These are phyloP conservation scores for Aricia agestis DNA, from an alignment of 1,140 invertebrate species.

Conservation along the genomic window DNA sequence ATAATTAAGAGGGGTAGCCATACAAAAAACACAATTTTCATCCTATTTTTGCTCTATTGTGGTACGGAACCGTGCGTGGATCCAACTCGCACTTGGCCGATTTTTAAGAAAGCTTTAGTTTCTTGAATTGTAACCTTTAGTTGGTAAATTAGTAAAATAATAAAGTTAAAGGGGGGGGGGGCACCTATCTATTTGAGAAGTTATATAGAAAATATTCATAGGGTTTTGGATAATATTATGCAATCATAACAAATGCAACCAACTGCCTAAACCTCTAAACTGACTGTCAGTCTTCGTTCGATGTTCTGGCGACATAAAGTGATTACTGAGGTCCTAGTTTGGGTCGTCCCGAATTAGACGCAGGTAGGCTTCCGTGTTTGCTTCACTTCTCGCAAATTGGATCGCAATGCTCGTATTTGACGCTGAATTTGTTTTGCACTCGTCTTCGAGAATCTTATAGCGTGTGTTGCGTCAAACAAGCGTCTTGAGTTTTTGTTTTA, in stretches of 20 bases:
- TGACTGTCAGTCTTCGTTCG: neutral
- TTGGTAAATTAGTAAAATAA: no score
- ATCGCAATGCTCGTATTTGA: neutral
- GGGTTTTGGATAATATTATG: neutral
- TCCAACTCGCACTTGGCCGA: no score
- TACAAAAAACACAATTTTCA: no score
- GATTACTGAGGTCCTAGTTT: neutral
- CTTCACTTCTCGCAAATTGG: conserved; percentile 6
- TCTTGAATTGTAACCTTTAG: no score
- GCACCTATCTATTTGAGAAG: no score
- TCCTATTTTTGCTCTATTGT: no score
- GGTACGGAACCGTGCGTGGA: no score
- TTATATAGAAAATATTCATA: no score
- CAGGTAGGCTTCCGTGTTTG: neutral
- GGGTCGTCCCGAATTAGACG: neutral
- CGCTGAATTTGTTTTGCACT: neutral
- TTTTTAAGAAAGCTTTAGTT: no score
- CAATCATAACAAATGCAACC: neutral
- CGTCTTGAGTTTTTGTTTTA: no score
- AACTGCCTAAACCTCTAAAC: neutral
- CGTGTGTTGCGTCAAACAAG: neutral
- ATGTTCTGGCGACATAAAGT: neutral
- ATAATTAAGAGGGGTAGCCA: no score
- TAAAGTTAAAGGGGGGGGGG: no score
- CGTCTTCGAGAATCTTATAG: neutral